Evolutionary conservation across 1,140 invertebrate genomes (phyloP).

Genomic region (Leptinotarsa texana): DNA sequence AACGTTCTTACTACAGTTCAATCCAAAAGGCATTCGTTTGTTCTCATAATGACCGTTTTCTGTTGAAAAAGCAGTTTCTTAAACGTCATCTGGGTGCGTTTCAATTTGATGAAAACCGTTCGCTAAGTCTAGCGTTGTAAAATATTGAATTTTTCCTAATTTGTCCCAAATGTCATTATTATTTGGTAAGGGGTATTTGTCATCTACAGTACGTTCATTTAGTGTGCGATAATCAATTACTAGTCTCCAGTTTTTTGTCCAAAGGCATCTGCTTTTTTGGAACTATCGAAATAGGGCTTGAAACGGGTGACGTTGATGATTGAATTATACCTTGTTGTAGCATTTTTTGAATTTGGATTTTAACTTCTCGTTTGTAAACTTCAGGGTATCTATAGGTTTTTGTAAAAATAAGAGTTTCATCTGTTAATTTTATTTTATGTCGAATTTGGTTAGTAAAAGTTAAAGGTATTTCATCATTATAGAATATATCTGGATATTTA

Average conservation of each 20-base stretch:
- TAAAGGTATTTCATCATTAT: constrained; percentile 24
- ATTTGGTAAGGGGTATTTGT: too few relatives aligned
- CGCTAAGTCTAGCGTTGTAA: too few relatives aligned
- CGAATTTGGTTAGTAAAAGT: constrained; percentile 33
- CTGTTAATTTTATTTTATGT: constrained; percentile 31
- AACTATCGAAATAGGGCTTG: background rate
- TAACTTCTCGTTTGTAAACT: constrained; percentile 29
- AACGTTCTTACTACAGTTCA: too few relatives aligned
- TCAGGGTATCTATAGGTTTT: constrained; percentile 31
- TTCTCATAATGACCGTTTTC: background rate
- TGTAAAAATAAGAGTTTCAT: constrained; percentile 30
- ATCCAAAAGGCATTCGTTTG: background rate
- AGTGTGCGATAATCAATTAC: too few relatives aligned
- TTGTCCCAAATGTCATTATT: too few relatives aligned
- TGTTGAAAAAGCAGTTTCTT: background rate
- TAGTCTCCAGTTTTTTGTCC: too few relatives aligned
- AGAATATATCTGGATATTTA: constrained; percentile 34
- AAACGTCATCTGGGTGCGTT: background rate
- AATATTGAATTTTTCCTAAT: too few relatives aligned
- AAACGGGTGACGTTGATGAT: background rate
- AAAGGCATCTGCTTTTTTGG: too few relatives aligned
- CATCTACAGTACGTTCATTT: too few relatives aligned
- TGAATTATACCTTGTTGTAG: background rate
- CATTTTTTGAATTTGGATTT: constrained; percentile 15
- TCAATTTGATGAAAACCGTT: background rate